Base-by-base conservation (phyloP, 1,140 invertebrate species). In the Eumaeus atala region DNA sequence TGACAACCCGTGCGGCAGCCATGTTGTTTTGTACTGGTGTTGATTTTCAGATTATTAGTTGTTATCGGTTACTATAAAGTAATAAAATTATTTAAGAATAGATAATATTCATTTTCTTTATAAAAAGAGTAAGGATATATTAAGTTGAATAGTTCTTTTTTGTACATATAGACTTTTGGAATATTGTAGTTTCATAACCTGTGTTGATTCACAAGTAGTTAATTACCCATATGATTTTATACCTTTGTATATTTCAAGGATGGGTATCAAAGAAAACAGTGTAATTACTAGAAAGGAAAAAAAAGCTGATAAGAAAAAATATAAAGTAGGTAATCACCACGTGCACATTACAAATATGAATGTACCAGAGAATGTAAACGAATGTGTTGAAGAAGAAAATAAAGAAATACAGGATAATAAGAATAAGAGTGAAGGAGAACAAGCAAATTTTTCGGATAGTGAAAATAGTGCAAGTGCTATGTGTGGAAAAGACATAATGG, bases 281-380 rank as follows among this genome's bases (percentile, higher is more conserved):
- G 70, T 69, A 12, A 54, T 48, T 9, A 61, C 65, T 0, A 47
- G 56, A 16, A 67, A 67, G 59, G 56, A 55, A 11, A 34, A 53
- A 35, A 51, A 7, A 54, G 57, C 36, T 61, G 48, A 54, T 40
- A 51, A 55, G 1, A 72, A 72, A 61, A 68, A 72, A 18, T 77
- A 70, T 54, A 50, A 77, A 42, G 64, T 80, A 40, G 58, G 77
- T 21, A 71, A 76, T 48, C 77, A 80, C 56, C 77, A 80, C 54
- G 69, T 80, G 3, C 66, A 69, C 12, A 54, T 50, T 10, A 37
- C 33, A 10, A 40, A 9, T 18, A 7, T 11, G 3, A 48, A 9
- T 4, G 9, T 9, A 44, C 6, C 17, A 44, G n/a, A 17, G 40
- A 44, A 44, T 17, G 5, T 8, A 44, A 9, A 28, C 6, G 21